Percentiles rank a stretch among this genome's conserved stretches.
Conservation (phyloP, 2,888 invertebrate genomes). For the Brenthis ino region DNA sequence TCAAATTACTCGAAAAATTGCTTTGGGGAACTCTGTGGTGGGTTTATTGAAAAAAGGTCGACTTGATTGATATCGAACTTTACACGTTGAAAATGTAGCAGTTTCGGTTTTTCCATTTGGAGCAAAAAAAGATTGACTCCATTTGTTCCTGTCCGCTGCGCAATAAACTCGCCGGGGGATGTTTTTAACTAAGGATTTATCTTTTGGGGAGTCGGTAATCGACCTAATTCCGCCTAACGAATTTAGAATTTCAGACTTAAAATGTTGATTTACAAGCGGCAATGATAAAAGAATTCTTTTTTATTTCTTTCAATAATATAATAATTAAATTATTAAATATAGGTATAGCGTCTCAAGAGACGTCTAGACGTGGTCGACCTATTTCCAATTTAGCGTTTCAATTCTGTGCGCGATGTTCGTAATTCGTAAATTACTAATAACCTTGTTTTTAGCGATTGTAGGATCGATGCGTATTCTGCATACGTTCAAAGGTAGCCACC, state of each 20-base stretch:
- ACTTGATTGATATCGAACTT: slow-evolving; percentile 79
- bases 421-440: no score
- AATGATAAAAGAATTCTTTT: slow-evolving; percentile 28
- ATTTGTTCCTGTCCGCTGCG: slow-evolving; percentile 79
- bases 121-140: slow-evolving; percentile 78
- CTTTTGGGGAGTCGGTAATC: slow-evolving; percentile 67
- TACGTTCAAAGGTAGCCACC: no score
- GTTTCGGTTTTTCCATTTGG: slow-evolving; percentile 73
- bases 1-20: slow-evolving; percentile 76
- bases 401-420: no score
- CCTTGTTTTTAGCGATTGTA: no score
- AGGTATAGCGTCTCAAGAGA: neutral
- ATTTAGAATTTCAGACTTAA: slow-evolving; percentile 54
- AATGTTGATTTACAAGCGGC: slow-evolving; percentile 51
- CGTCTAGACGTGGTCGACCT: neutral
- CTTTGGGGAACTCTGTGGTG: slow-evolving; percentile 64
- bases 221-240: slow-evolving; percentile 62
- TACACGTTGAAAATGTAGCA: slow-evolving; percentile 75
- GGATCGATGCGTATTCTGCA: no score
- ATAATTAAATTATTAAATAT: neutral
- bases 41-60: slow-evolving; percentile 79
- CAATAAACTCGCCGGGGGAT: slow-evolving; percentile 73
- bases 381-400: no score
- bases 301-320: neutral
- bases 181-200: slow-evolving; percentile 77